phyloP scores from a whole-genome alignment of 1,140 invertebrate species.

The Glossosoma conforme region DNA sequence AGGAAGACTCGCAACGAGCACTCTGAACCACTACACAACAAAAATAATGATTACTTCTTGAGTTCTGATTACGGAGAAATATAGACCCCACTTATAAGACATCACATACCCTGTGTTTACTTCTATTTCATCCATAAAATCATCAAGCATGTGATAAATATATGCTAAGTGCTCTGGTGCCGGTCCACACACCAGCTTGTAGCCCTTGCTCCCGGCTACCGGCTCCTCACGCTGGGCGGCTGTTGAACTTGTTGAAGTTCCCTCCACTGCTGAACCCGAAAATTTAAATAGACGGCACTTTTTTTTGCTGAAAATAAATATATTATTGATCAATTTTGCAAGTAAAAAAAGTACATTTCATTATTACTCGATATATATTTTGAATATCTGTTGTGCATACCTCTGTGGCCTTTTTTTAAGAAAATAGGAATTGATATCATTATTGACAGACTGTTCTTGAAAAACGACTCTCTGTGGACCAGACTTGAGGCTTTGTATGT shows the following conservation, averaged over 20 bases:
- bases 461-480: conserved; percentile 54
- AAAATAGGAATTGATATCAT: conserved; percentile 41
- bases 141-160: conserved; percentile 27
- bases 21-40: conserved; percentile 34
- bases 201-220: conserved; percentile 34
- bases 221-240: conserved; percentile 51
- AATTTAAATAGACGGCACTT: conserved; percentile 65
- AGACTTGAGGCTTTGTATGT: conserved; percentile 65
- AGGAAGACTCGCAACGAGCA: conserved; percentile 43
- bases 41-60: background rate
- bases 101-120: conserved; percentile 19
- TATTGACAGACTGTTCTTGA: conserved; percentile 47
- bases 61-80: background rate
- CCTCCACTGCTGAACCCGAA: conserved; percentile 67
- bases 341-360: conserved; percentile 1
- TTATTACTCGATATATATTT: conserved; percentile 3
- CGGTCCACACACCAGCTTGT: conserved; percentile 61
- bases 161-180: conserved; percentile 42
- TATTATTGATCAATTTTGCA: background rate
- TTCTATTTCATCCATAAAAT: conserved; percentile 27
- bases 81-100: background rate
- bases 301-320: conserved; percentile 46
- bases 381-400: conserved; percentile 36
- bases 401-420: conserved; percentile 53
- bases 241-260: conserved; percentile 39